Conservation (phyloP, 2,113 vertebrate species). For the Megaleporinus macrocephalus region DNA sequence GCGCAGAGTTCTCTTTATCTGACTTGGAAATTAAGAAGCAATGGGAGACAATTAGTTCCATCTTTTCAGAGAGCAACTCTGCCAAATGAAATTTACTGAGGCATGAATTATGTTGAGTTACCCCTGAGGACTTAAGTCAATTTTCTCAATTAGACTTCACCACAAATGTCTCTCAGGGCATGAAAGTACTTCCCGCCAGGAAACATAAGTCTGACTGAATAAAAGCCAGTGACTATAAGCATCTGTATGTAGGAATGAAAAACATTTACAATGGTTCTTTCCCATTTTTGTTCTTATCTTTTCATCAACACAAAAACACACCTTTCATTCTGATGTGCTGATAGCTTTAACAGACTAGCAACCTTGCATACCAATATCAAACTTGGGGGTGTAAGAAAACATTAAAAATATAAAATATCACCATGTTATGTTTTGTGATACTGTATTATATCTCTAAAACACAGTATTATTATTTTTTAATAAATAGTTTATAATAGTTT, state of each 20-base stretch:
- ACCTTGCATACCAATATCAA: background rate
- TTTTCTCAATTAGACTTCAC: constrained; percentile 1
- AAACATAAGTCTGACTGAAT: background rate
- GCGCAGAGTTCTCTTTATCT: background rate
- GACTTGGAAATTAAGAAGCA: background rate
- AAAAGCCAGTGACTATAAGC: background rate
- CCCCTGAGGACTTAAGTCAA: background rate
- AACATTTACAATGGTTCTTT: background rate
- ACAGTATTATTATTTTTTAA: too few relatives aligned
- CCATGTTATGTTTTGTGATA: too few relatives aligned
- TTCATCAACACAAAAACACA: background rate
- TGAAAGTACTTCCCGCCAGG: background rate
- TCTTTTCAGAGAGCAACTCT: background rate
- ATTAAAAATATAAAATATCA: too few relatives aligned
- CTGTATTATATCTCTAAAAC: too few relatives aligned
- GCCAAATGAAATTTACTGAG: constrained; percentile 3
- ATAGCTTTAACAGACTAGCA: background rate
- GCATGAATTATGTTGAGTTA: background rate
- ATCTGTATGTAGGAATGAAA: background rate
- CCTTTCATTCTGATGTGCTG: background rate
- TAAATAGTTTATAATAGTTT: too few relatives aligned
- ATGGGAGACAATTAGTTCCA: background rate
- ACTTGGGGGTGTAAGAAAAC: too few relatives aligned
- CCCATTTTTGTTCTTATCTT: background rate
- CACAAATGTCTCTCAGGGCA: background rate